Conservation (phyloP, 2,113 vertebrate genomes). For the Vulpes vulpes region DNA sequence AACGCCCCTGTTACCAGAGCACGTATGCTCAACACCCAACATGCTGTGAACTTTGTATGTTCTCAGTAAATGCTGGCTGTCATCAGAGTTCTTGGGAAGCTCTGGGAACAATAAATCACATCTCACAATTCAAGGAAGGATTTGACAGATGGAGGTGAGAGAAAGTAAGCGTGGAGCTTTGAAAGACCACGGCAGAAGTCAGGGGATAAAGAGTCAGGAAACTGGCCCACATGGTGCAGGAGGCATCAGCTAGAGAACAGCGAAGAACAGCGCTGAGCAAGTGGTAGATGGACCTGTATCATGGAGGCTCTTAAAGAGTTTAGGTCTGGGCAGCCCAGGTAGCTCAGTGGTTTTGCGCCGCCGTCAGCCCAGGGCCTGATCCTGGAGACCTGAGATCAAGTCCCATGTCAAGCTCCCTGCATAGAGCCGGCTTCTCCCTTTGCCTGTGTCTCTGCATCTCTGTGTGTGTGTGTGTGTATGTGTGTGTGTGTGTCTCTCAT, state of each 20-base stretch:
- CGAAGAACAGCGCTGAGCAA: rapidly evolving
- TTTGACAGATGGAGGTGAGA: neutral
- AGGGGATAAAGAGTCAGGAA: neutral
- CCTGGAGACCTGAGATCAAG: too few species aligned
- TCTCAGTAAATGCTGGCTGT: neutral
- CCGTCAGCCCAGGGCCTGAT: too few species aligned
- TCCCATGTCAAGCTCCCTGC: too few species aligned
- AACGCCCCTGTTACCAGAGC: neutral
- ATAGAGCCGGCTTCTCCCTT: too few species aligned
- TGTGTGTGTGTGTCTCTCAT: too few species aligned
- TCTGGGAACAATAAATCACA: neutral
- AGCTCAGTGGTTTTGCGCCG: too few species aligned
- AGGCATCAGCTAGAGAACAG: neutral
- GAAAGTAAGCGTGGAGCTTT: neutral
- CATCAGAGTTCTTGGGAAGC: neutral
- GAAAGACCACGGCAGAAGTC: neutral
- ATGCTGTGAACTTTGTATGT: neutral
- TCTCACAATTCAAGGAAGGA: neutral
- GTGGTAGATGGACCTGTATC: neutral
- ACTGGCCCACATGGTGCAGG: too few species aligned
- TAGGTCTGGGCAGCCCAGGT: too few species aligned
- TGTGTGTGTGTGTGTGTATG: too few species aligned
- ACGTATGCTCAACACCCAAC: neutral
- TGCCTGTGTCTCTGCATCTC: too few species aligned
- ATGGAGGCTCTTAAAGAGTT: neutral